Evolutionary conservation across 2,113 vertebrate genomes (phyloP).

Genomic region (Anolis carolinensis): DNA sequence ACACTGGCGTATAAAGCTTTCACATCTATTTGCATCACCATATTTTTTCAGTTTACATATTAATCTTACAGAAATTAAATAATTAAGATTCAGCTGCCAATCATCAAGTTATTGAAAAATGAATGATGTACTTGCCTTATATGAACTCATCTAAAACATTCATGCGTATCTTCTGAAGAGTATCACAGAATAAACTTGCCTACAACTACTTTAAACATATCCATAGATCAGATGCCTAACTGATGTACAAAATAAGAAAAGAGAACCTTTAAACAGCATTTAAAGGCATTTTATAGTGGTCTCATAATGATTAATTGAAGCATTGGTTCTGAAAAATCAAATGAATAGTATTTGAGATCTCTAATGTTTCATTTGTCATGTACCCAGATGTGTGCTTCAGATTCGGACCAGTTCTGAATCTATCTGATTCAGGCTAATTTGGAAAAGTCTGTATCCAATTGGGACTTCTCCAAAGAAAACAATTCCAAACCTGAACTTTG

Average conservation of each 20-base stretch:
- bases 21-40: not conserved
- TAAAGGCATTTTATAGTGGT: not conserved
- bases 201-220: not conserved
- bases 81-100: not conserved
- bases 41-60: not conserved
- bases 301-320: not conserved
- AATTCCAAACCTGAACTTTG: not conserved
- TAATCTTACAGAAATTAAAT: not conserved
- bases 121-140: not conserved
- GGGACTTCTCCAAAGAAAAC: not conserved
- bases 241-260: not conserved
- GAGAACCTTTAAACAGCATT: not conserved
- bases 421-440: not conserved
- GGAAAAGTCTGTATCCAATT: not conserved
- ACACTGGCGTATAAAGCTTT: not conserved
- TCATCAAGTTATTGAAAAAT: not conserved
- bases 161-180: not conserved
- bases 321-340: conserved; percentile 24
- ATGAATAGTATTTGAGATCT: conserved; percentile 17
- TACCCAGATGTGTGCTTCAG: not conserved
- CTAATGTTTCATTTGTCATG: conserved; percentile 2
- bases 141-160: too few relatives aligned
- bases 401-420: not conserved
- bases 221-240: not conserved
- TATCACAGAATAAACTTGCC: not conserved